These are phyloP conservation scores for Trisateles emortualis DNA, from an alignment of 2,888 invertebrate genomes.

Conservation along the genomic window DNA sequence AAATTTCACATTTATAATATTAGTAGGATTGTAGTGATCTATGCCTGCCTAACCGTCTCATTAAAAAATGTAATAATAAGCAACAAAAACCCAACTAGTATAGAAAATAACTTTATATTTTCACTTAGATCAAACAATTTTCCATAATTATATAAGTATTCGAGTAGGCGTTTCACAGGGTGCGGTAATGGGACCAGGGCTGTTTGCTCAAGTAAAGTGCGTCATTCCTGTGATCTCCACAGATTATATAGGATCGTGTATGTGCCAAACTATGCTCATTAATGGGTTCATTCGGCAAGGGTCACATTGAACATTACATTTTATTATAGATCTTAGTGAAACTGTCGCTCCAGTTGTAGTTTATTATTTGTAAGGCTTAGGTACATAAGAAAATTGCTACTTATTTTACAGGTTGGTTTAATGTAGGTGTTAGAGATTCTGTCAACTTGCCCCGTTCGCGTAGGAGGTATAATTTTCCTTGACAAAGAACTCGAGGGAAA, in stretches of 20 bases:
- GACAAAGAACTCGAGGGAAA: neutral
- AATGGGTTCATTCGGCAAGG: constrained; percentile 41
- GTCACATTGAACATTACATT: constrained; percentile 44
- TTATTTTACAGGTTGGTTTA: neutral
- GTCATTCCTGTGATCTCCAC: constrained; percentile 33
- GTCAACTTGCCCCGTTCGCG: neutral
- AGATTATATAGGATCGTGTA: constrained; percentile 34
- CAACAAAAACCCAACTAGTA: neutral
- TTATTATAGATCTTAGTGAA: constrained; percentile 42
- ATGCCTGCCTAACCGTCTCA: too few relatives aligned
- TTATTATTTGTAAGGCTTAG: constrained; percentile 26
- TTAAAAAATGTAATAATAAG: too few relatives aligned
- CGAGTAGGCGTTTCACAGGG: constrained; percentile 32
- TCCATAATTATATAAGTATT: constrained; percentile 14
- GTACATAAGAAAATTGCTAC: neutral
- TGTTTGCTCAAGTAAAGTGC: constrained; percentile 34
- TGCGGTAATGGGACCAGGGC: constrained; percentile 28
- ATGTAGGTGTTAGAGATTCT: neutral
- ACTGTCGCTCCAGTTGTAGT: constrained; percentile 30
- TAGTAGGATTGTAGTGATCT: too few relatives aligned
- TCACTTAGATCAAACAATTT: constrained; percentile 11
- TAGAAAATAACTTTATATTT: neutral
- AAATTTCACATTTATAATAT: too few relatives aligned
- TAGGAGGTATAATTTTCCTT: neutral
- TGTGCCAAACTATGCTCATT: constrained; percentile 31